phyloP scores from a whole-genome alignment of 2,113 vertebrate genomes.

The Heliornis fulica region DNA sequence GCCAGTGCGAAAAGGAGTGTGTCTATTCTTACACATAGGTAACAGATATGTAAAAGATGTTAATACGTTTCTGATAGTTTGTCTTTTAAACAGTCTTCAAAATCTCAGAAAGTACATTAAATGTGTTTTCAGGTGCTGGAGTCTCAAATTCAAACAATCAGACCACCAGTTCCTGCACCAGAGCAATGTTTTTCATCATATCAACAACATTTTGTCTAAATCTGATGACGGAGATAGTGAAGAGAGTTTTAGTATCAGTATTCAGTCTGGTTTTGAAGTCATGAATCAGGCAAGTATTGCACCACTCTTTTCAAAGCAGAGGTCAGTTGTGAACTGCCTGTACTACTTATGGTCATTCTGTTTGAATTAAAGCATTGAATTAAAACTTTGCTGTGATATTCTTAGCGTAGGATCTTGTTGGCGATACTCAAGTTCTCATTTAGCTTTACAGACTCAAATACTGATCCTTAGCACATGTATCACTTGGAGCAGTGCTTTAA shows the following conservation, averaged over 20 bases:
- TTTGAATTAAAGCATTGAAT: neutral
- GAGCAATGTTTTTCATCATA: constrained; percentile 99
- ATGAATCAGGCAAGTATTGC: constrained; percentile 87
- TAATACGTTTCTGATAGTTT: neutral
- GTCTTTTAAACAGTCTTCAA: neutral
- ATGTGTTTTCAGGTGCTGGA: constrained; percentile 89
- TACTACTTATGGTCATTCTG: neutral
- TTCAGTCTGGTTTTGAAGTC: constrained; percentile 96
- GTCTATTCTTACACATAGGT: neutral
- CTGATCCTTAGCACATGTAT: neutral
- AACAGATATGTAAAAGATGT: neutral
- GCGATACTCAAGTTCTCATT: neutral
- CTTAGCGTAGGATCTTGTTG: neutral
- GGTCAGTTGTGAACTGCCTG: neutral
- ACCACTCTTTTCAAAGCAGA: neutral
- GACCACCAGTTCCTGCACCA: constrained; percentile 99
- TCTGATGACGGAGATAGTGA: constrained; percentile 98
- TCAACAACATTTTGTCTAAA: constrained; percentile 99
- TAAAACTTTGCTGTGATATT: neutral
- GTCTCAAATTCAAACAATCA: constrained; percentile 98
- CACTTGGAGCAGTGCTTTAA: neutral
- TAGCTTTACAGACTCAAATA: neutral
- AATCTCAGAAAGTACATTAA: neutral
- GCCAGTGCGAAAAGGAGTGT: neutral
- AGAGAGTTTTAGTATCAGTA: constrained; percentile 96